Conservation (phyloP, 2,113 vertebrate genomes). For the Anthoscopus minutus region DNA sequence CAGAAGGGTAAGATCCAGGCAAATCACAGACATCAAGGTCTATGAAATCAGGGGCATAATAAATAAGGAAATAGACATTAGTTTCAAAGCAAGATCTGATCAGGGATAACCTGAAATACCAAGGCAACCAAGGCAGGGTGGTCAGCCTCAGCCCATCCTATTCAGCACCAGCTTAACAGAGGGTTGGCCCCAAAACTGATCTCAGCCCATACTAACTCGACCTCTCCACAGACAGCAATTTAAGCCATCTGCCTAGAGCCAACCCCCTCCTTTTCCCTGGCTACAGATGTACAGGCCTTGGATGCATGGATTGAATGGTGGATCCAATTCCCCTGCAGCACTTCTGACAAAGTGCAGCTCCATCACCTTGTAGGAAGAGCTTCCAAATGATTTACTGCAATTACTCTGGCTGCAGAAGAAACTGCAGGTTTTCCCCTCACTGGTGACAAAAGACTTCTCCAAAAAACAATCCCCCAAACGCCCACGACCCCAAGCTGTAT, state of each 20-base stretch:
- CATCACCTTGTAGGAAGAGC: neutral
- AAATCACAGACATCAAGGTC: neutral
- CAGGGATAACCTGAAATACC: neutral
- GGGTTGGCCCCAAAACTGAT: neutral
- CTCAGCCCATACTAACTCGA: neutral
- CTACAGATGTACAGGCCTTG: neutral
- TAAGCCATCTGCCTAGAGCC: neutral
- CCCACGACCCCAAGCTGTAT: neutral
- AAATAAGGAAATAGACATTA: neutral
- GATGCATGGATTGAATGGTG: neutral
- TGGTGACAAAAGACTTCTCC: neutral
- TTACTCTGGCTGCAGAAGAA: neutral
- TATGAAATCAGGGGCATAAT: accelerated
- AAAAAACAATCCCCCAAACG: neutral
- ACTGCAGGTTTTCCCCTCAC: neutral
- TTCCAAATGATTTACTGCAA: neutral
- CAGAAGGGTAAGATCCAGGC: neutral
- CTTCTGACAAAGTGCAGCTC: neutral
- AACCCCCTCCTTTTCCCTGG: accelerated
- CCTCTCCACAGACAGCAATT: neutral
- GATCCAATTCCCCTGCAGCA: neutral
- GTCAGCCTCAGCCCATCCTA: neutral
- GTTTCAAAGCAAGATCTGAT: neutral
- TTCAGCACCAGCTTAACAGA: neutral
- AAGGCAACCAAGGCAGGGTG: neutral